A percentile compares a stretch with the other conserved stretches of the same genome.
Conservation (phyloP, 2,888 invertebrate species). For the Lathronympha strigana region DNA sequence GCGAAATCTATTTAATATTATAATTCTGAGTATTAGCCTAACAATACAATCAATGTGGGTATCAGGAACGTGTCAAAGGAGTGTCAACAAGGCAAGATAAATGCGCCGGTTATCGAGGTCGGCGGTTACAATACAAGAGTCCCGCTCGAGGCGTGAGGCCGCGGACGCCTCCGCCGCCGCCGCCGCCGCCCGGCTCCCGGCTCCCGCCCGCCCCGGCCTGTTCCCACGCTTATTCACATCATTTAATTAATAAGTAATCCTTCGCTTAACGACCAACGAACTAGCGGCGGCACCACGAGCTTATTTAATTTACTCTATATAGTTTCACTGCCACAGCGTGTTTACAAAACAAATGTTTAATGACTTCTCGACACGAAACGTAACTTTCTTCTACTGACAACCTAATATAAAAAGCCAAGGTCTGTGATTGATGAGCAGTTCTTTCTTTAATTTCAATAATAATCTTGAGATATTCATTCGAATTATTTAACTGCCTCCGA, state of each 20-base stretch:
- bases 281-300: constrained; percentile 6
- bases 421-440: constrained; percentile 54
- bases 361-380: constrained; percentile 31
- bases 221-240: constrained; percentile 51
- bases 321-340: constrained; percentile 9
- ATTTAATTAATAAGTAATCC: constrained; percentile 28
- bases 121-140: constrained; percentile 45
- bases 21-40: constrained; percentile 46
- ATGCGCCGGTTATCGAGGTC: constrained; percentile 61
- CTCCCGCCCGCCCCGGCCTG: constrained; percentile 27
- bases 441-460: constrained; percentile 48
- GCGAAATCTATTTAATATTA: constrained; percentile 10
- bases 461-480: constrained; percentile 52
- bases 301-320: constrained; percentile 12
- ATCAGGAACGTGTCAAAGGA: constrained; percentile 58
- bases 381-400: constrained; percentile 42
- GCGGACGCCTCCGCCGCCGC: constrained; percentile 50
- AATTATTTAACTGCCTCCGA: constrained; percentile 43
- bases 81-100: constrained; percentile 50
- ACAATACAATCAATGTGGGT: constrained; percentile 69
- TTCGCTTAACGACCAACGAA: constrained; percentile 16
- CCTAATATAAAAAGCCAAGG: constrained; percentile 36
- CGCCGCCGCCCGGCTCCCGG: neutral
- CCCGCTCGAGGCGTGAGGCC: constrained; percentile 42
- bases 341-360: constrained; percentile 38